Evolutionary conservation across 2,888 invertebrate species (phyloP).

Genomic region (Dastarcus helophoroides): DNA sequence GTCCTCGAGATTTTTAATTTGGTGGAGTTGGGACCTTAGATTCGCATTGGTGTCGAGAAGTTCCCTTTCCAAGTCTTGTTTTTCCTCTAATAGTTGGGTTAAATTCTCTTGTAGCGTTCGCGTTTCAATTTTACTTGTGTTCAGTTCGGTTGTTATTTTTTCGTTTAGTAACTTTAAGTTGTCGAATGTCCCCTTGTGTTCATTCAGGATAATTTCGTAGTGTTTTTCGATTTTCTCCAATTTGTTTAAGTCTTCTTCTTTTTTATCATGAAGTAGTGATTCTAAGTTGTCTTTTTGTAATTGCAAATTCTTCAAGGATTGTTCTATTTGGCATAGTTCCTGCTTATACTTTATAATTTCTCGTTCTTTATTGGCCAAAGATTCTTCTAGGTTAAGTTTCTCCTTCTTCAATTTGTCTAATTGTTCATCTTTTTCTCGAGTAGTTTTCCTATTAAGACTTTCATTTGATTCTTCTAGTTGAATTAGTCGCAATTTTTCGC

Average conservation of each 20-base stretch:
- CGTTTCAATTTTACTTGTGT: not conserved
- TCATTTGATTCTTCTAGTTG: too few species aligned
- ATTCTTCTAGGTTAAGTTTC: too few species aligned
- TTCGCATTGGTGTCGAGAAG: not conserved
- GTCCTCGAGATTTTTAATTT: not conserved
- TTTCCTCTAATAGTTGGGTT: not conserved
- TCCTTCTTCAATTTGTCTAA: too few species aligned
- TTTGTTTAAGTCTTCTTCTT: slow-evolving; percentile 3
- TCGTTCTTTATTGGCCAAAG: too few species aligned
- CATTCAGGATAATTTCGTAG: slow-evolving; percentile 5
- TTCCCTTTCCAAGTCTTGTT: not conserved
- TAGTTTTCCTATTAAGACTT: too few species aligned
- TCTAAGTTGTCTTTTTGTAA: slow-evolving; percentile 4
- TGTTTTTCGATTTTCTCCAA: slow-evolving; percentile 4
- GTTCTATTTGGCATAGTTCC: too few species aligned
- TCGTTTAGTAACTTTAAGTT: slow-evolving; percentile 5
- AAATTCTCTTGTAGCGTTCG: slow-evolving; percentile 1
- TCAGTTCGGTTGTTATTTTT: slow-evolving; percentile 6
- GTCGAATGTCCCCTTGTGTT: slow-evolving; percentile 7
- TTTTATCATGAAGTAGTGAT: not conserved
- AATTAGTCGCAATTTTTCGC: too few species aligned
- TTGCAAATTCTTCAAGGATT: too few species aligned
- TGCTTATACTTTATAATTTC: too few species aligned
- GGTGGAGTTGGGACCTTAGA: not conserved
- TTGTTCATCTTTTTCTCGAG: too few species aligned